phyloP scores from a whole-genome alignment of 2,888 invertebrate genomes.

The Alcis repandata region DNA sequence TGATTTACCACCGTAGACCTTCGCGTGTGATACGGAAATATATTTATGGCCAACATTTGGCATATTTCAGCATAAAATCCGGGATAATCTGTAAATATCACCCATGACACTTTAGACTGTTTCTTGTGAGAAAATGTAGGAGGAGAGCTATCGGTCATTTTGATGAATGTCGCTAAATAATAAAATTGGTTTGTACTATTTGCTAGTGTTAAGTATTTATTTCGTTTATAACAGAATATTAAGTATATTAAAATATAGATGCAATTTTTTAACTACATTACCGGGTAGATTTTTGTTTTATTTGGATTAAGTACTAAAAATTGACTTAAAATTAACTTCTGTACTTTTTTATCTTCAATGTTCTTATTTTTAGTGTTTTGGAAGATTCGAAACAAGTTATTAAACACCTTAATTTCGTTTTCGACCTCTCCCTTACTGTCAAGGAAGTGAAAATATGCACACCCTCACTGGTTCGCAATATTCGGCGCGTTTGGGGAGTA shows the following conservation, averaged over 20 bases:
- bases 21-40: conserved; percentile 57
- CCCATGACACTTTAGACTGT: conserved; percentile 74
- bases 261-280: no score
- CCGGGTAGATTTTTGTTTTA: no score
- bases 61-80: conserved; percentile 79
- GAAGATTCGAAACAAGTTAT: background rate
- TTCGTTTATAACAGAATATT: no score
- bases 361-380: no score
- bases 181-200: no score
- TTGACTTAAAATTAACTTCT: no score
- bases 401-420: background rate
- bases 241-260: background rate
- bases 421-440: background rate
- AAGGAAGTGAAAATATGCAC: conserved; percentile 78
- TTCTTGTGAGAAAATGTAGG: conserved; percentile 61
- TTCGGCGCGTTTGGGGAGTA: conserved; percentile 74
- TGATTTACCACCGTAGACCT: conserved; percentile 21
- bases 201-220: background rate
- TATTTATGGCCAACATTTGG: conserved; percentile 66
- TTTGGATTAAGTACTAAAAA: no score
- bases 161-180: background rate
- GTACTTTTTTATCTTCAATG: no score
- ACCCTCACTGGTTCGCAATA: conserved; percentile 63
- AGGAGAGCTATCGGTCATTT: conserved; percentile 13
- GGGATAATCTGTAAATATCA: conserved; percentile 83